Conservation (phyloP, 1,140 invertebrate species). For the Coelopa frigida region DNA sequence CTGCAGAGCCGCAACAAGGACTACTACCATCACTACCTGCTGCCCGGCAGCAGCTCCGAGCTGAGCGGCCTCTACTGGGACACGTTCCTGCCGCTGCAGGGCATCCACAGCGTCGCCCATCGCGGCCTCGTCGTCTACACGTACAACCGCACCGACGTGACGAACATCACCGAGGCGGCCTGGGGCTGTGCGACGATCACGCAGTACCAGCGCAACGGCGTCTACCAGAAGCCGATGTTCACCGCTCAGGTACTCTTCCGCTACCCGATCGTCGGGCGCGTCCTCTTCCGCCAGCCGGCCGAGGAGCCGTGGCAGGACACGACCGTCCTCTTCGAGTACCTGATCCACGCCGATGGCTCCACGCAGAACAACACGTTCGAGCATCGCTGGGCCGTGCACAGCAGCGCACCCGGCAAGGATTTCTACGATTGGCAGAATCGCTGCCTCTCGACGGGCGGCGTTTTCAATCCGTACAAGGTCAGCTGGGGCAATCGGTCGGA, state of each 20-base stretch:
- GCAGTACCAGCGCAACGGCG: conserved; percentile 57
- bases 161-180: conserved; percentile 50
- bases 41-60: conserved; percentile 59
- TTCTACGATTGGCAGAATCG: conserved; percentile 85
- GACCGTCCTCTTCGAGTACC: conserved; percentile 60
- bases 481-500: conserved; percentile 47
- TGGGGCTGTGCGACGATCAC: conserved; percentile 62
- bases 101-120: conserved; percentile 69
- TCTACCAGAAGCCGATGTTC: conserved; percentile 62
- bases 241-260: conserved; percentile 68
- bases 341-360: conserved; percentile 82
- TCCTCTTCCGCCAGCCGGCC: conserved; percentile 75
- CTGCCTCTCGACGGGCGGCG: conserved; percentile 70
- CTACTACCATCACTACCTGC: conserved; percentile 57
- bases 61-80: conserved; percentile 72
- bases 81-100: conserved; percentile 77
- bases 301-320: conserved; percentile 78
- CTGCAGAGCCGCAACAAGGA: conserved; percentile 64
- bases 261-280: conserved; percentile 81
- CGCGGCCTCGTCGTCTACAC: conserved; percentile 77
- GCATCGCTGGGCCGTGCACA: conserved; percentile 65
- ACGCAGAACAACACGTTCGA: conserved; percentile 67
- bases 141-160: conserved; percentile 48
- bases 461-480: conserved; percentile 77
- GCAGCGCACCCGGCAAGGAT: conserved; percentile 62